Evolutionary conservation across 2,113 vertebrate genomes (phyloP).

Genomic region (Natator depressus): DNA sequence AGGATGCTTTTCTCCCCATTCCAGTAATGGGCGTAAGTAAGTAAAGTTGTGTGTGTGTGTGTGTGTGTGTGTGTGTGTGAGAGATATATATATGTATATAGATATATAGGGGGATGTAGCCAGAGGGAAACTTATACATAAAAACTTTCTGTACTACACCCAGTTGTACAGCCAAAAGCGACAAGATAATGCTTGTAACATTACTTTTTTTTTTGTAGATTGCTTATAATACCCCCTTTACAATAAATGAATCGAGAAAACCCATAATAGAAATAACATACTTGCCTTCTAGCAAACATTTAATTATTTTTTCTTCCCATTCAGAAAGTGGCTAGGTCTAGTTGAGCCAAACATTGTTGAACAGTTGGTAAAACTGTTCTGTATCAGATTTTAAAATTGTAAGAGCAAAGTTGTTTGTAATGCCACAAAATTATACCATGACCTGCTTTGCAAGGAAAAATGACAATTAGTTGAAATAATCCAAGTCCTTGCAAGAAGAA

Average conservation of each 20-base stretch:
- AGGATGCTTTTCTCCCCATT: not conserved
- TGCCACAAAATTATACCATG: not conserved
- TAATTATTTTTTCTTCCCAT: constrained; percentile 27
- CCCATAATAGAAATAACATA: constrained; percentile 12
- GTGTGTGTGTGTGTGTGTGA: not conserved
- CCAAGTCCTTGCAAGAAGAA: not conserved
- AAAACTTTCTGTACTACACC: not conserved
- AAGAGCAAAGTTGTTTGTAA: constrained; percentile 16
- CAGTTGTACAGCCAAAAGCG: not conserved
- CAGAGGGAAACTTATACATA: not conserved
- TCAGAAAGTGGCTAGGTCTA: constrained; percentile 30
- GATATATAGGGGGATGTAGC: not conserved
- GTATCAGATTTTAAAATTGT: constrained; percentile 3
- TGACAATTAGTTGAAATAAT: rapidly evolving
- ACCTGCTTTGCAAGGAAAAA: not conserved
- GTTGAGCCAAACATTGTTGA: not conserved
- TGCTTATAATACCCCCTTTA: not conserved
- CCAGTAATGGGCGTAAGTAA: rapidly evolving
- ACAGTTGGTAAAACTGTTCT: not conserved
- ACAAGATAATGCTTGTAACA: not conserved
- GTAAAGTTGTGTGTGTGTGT: not conserved
- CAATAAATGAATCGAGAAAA: constrained; percentile 18
- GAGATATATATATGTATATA: too few species aligned
- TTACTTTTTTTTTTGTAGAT: not conserved
- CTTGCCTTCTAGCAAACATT: constrained; percentile 7